Percentiles rank a stretch among this genome's conserved stretches.
Evolutionary conservation across 2,888 invertebrate species (phyloP).

Genomic region (Cylloceria caligata): DNA sequence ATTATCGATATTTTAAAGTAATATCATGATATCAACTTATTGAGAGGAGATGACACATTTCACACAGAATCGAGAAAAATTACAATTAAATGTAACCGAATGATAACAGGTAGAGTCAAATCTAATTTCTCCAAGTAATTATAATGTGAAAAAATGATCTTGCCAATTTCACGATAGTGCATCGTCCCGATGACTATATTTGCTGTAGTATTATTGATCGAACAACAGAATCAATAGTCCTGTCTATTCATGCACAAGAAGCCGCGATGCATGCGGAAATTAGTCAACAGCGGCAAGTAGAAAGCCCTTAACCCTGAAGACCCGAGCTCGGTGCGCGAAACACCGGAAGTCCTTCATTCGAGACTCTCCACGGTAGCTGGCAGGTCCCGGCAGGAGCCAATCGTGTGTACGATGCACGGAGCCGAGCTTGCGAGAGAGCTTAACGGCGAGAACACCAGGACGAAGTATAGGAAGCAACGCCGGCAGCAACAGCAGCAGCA

Average conservation of each 20-base stretch:
- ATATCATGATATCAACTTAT: too few species aligned
- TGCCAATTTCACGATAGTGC: neutral
- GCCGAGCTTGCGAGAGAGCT: slow-evolving; percentile 28
- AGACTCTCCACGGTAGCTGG: slow-evolving; percentile 42
- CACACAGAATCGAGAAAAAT: neutral
- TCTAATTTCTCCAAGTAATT: neutral
- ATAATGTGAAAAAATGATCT: neutral
- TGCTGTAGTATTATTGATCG: neutral
- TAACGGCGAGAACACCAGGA: slow-evolving; percentile 42
- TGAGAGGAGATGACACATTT: too few species aligned
- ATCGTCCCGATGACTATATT: slow-evolving; percentile 1
- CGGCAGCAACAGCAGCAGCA: slow-evolving; percentile 23
- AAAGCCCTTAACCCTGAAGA: slow-evolving; percentile 57
- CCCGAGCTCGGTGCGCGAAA: slow-evolving; percentile 37
- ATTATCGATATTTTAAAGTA: too few species aligned
- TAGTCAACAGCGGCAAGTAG: slow-evolving; percentile 30
- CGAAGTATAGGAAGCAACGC: slow-evolving; percentile 47
- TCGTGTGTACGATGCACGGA: slow-evolving; percentile 47
- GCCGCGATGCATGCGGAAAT: slow-evolving; percentile 29
- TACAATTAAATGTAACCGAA: too few species aligned
- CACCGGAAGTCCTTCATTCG: slow-evolving; percentile 58
- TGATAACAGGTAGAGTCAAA: too few species aligned
- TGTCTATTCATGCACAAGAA: slow-evolving; percentile 17
- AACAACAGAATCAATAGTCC: slow-evolving; percentile 9
- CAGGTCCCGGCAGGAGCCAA: slow-evolving; percentile 57